Conservation (phyloP, 2,888 invertebrate species). For the Caenorhabditis sp. region DNA sequence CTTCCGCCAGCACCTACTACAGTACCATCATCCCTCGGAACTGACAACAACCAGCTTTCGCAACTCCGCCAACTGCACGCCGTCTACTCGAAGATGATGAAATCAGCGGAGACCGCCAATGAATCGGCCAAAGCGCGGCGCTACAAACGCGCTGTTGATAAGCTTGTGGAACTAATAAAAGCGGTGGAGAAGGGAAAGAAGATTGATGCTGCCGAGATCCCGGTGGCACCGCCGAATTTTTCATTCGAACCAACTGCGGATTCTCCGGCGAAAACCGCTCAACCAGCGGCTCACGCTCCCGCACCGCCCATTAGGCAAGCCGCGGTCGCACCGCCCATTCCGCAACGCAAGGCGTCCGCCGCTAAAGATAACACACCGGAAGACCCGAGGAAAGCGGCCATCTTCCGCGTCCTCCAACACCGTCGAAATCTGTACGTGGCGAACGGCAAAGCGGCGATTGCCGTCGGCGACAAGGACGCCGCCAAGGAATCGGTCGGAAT, state of each 20-base stretch:
- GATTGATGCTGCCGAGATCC: slow-evolving; percentile 68
- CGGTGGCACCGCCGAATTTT: slow-evolving; percentile 68
- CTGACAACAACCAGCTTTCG: slow-evolving; percentile 27
- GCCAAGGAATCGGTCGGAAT: slow-evolving; percentile 71
- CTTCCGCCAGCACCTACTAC: slow-evolving; percentile 25
- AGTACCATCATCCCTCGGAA: slow-evolving; percentile 1
- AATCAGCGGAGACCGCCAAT: slow-evolving; percentile 54
- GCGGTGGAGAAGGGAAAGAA: slow-evolving; percentile 61
- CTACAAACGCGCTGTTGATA: slow-evolving; percentile 65
- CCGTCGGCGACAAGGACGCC: slow-evolving; percentile 69
- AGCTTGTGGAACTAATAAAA: slow-evolving; percentile 60
- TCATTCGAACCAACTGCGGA: slow-evolving; percentile 24
- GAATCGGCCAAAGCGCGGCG: slow-evolving; percentile 67
- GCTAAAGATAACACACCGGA: slow-evolving; percentile 30
- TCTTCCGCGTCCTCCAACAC: slow-evolving; percentile 56
- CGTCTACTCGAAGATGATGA: slow-evolving; percentile 63
- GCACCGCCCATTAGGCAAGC: slow-evolving; percentile 51
- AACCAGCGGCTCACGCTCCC: slow-evolving; percentile 42
- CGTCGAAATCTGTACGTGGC: slow-evolving; percentile 66
- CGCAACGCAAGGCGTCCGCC: slow-evolving; percentile 18
- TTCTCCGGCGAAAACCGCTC: slow-evolving; percentile 37
- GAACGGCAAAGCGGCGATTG: slow-evolving; percentile 74
- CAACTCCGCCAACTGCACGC: slow-evolving; percentile 59
- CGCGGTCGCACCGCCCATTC: slow-evolving; percentile 20
- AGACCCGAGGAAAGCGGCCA: slow-evolving; percentile 58